Base-by-base conservation (phyloP, 2,113 vertebrate genomes). In the Lampris incognitus region DNA sequence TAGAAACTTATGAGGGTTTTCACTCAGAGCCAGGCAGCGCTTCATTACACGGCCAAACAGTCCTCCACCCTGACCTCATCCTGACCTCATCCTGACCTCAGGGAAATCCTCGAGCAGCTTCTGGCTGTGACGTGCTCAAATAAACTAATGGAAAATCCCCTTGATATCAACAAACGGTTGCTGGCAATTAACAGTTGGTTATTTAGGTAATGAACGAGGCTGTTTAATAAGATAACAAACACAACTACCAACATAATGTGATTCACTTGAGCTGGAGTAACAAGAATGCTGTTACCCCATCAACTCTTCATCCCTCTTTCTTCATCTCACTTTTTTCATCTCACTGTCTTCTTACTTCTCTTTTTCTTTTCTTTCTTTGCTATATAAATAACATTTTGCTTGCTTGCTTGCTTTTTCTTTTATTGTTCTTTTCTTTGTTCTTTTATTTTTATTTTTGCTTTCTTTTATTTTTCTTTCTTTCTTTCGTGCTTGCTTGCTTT, bases 181-280 rank as follows among this genome's bases (percentile, higher is more conserved):
- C 64, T 80, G 66, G 81, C 66, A 39, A 38, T 24, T 24, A 24
- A 24, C 24, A 24, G 24, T 24, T 24, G 24, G 24, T 24, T 24
- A 24, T 24, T 24, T 64, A 62, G 67, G 68, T 81, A 79, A 86
- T 77, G 74, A 57, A 90, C 66, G 57, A 81, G 85, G 58, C 69
- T 69, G 74, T 79, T 80, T 69, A 80, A 74, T 74, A 83, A 24
- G 24, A 82, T 70, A 78, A 66, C 85, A 77, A 88, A 76, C 74
- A 87, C 87, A 81, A 83, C 67, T 41, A 6, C 44, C 59, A 54
- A 66, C 13, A 69, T 78, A 58, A 79, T 81, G 72, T 76, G 57
- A 78, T 76, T 72, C 74, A 74, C 51, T 37, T 1, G 49, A 85
- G 63, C 58, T 57, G 64, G 40, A 73, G 52, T 52, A 82, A 69